Conservation (phyloP, 2,797 vertebrate species). For the Cacajao melanocephalus region DNA sequence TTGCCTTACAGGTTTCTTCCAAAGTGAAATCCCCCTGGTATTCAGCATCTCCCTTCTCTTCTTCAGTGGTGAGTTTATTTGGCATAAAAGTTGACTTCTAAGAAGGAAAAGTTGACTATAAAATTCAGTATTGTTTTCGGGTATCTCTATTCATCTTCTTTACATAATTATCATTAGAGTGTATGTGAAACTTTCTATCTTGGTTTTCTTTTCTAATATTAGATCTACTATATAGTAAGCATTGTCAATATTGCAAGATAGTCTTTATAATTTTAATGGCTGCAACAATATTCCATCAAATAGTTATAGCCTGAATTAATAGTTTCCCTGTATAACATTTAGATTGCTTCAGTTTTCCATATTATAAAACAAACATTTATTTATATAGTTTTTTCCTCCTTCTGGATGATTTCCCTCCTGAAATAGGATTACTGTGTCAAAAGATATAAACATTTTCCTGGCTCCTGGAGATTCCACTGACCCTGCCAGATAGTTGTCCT, state of each 20-base stretch:
- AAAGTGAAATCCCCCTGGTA: conserved; percentile 84
- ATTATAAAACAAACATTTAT: not conserved
- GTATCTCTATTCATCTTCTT: not conserved
- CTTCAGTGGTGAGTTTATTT: conserved; percentile 87
- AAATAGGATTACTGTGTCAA: not conserved
- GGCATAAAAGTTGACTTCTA: conserved; percentile 2
- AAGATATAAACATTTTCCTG: conserved; percentile 32
- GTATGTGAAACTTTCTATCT: not conserved
- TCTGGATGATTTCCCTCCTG: conserved; percentile 26
- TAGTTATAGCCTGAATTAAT: not conserved
- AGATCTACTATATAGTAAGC: not conserved
- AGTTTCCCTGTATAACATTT: conserved; percentile 1
- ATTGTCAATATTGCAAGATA: not conserved
- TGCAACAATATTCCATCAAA: not conserved
- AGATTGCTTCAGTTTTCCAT: conserved; percentile 6
- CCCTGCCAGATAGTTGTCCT: not conserved
- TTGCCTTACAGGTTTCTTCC: conserved; percentile 83
- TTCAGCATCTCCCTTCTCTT: conserved; percentile 83
- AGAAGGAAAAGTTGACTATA: not conserved
- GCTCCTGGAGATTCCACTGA: not conserved
- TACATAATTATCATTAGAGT: not conserved
- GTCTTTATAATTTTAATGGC: conserved; percentile 18
- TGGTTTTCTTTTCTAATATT: conserved; percentile 37
- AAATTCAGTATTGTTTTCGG: not conserved
- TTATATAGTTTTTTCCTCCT: conserved; percentile 26